Percentiles rank a stretch among this genome's conserved stretches.
Evolutionary conservation across 2,888 invertebrate species (phyloP).

Genomic region (Hirtodrosophila trivittata): DNA sequence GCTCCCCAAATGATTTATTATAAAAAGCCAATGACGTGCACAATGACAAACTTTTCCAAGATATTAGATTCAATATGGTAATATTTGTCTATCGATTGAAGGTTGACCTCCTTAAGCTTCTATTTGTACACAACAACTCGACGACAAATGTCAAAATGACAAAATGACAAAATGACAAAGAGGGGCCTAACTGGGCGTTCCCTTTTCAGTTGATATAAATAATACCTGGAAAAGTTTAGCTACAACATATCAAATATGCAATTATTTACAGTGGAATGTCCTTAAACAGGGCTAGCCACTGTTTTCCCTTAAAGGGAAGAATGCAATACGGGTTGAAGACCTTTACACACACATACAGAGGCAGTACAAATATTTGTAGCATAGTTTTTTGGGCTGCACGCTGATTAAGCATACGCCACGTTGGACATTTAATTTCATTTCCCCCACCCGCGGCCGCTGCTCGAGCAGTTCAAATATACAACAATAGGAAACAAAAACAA

Average conservation of each 20-base stretch:
- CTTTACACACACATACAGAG: too few species aligned
- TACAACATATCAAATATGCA: too few species aligned
- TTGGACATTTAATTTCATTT: conserved; percentile 31
- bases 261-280: too few species aligned
- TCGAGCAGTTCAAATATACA: conserved; percentile 51
- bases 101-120: conserved; percentile 24
- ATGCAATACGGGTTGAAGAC: too few species aligned
- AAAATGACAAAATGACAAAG: background rate
- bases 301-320: too few species aligned
- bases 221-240: background rate
- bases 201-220: too few species aligned
- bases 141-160: background rate
- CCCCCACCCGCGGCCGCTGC: background rate
- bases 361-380: background rate
- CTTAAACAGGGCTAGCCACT: too few species aligned
- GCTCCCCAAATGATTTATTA: conserved; percentile 39
- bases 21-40: conserved; percentile 29
- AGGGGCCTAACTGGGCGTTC: too few species aligned
- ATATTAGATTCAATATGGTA: conserved; percentile 16
- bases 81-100: conserved; percentile 15
- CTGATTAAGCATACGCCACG: conserved; percentile 35
- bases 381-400: conserved; percentile 10
- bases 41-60: conserved; percentile 18
- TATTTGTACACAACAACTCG: conserved; percentile 6
- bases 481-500: conserved; percentile 23